phyloP scores from a whole-genome alignment of 2,888 invertebrate genomes.

The Leucophenga maculata region DNA sequence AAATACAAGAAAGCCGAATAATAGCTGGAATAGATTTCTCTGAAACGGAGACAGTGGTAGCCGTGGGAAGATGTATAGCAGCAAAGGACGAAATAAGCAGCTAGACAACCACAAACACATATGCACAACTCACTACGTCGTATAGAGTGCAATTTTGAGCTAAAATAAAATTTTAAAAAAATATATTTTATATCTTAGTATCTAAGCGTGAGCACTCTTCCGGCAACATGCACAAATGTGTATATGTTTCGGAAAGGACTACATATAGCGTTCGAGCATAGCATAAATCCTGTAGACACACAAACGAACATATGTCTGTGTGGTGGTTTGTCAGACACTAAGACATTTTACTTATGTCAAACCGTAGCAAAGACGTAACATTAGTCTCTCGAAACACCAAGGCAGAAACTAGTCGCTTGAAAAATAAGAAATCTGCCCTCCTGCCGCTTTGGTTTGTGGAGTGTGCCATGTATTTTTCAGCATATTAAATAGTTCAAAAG shows the following conservation, averaged over 20 bases:
- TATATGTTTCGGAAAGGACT: neutral
- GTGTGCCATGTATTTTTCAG: slow-evolving; percentile 61
- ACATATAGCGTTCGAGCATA: neutral
- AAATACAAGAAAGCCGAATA: neutral
- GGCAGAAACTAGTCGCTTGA: neutral
- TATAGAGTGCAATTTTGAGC: neutral
- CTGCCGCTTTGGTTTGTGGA: slow-evolving; percentile 34
- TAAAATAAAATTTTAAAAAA: neutral
- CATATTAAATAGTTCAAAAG: slow-evolving; percentile 66
- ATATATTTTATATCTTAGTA: neutral
- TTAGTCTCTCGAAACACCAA: slow-evolving; percentile 13
- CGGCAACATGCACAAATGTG: neutral
- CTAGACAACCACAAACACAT: neutral
- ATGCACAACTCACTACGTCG: neutral
- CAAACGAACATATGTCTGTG: neutral
- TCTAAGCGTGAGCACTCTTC: slow-evolving; percentile 20
- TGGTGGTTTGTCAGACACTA: slow-evolving; percentile 7
- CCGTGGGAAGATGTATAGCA: neutral
- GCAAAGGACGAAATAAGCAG: neutral
- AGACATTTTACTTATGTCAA: slow-evolving; percentile 55
- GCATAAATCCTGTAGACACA: slow-evolving; percentile 10
- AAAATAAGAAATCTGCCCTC: neutral
- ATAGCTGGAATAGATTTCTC: neutral
- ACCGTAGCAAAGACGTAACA: slow-evolving; percentile 37
- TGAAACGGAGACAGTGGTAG: neutral